Conservation (phyloP, 2,888 invertebrate species). For the Latheticus oryzae region DNA sequence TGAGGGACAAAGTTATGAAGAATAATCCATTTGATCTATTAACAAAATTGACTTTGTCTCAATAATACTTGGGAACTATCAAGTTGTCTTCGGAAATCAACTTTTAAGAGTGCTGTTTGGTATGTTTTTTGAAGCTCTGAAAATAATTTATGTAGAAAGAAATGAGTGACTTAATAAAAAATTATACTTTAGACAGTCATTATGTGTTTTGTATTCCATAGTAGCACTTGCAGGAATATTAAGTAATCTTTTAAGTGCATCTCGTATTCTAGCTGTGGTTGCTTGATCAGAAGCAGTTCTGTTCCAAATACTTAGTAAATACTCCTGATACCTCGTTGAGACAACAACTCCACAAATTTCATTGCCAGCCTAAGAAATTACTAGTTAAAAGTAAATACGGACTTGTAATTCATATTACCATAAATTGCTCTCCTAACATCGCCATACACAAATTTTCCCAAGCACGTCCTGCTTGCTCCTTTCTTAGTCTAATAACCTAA, state of each 20-base stretch:
- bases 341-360: slow-evolving; percentile 99
- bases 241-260: slow-evolving; percentile 93
- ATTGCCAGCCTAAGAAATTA: slow-evolving; percentile 77
- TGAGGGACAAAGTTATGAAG: too few species aligned
- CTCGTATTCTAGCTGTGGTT: slow-evolving; percentile 91
- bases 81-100: too few species aligned
- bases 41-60: too few species aligned
- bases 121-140: slow-evolving; percentile 61
- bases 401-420: slow-evolving; percentile 68
- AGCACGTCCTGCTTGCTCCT: slow-evolving; percentile 93
- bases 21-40: too few species aligned
- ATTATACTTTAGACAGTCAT: slow-evolving; percentile 80
- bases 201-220: slow-evolving; percentile 93
- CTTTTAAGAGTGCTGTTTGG: slow-evolving; percentile 61
- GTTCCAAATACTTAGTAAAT: slow-evolving; percentile 97
- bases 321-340: slow-evolving; percentile 95
- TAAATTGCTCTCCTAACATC: slow-evolving; percentile 98
- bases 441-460: slow-evolving; percentile 99
- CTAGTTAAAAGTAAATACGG: slow-evolving; percentile 2
- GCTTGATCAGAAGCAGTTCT: slow-evolving; percentile 90
- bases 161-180: background rate
- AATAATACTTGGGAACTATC: too few species aligned
- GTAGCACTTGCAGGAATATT: slow-evolving; percentile 93
- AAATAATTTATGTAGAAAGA: slow-evolving; percentile 47
- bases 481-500: slow-evolving; percentile 85